Percentiles rank a stretch among this genome's conserved stretches.
Conservation (phyloP, 2,113 vertebrate species). For the Montifringilla adamsi region DNA sequence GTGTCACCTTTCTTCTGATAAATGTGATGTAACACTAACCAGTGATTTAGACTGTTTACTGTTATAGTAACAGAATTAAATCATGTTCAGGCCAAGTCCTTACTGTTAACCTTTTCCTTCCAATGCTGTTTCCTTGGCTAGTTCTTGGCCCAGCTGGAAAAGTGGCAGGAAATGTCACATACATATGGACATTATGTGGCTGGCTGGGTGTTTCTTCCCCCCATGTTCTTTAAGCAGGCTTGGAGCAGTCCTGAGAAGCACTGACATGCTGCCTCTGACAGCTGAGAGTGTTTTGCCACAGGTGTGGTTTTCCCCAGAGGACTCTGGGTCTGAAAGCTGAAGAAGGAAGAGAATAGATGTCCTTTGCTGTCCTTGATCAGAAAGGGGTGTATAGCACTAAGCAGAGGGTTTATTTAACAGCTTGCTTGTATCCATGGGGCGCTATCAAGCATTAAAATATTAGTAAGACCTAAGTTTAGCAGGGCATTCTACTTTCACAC, state of each 20-base stretch:
- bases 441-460: background rate
- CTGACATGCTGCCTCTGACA: background rate
- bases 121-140: background rate
- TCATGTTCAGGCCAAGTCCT: background rate
- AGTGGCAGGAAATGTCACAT: background rate
- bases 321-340: background rate
- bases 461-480: background rate
- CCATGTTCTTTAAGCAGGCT: background rate
- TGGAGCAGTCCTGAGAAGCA: background rate
- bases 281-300: background rate
- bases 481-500: background rate
- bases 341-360: background rate
- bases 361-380: background rate
- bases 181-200: background rate
- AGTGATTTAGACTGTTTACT: background rate
- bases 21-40: background rate
- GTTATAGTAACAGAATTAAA: background rate
- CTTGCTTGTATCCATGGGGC: background rate
- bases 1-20: background rate
- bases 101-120: background rate
- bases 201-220: background rate
- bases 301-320: background rate
- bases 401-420: constrained; percentile 2
- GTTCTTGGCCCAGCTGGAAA: background rate
- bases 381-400: background rate